These are phyloP conservation scores for Gnathochromis pfefferi DNA, from an alignment of 2,113 vertebrate species.

Conservation along the genomic window DNA sequence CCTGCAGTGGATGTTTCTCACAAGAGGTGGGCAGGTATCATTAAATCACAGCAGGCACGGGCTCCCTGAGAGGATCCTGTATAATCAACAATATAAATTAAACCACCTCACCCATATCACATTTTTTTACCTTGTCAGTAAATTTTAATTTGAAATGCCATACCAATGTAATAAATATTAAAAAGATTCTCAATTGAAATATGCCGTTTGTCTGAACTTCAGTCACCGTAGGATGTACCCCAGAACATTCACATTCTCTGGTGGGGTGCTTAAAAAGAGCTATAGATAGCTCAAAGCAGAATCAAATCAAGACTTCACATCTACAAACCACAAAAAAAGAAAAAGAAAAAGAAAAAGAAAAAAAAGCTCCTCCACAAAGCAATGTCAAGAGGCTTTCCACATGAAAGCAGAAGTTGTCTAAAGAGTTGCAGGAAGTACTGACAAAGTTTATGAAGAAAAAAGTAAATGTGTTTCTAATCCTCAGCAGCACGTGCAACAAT, in stretches of 20 bases:
- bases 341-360: neutral
- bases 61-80: neutral
- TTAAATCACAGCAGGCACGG: slow-evolving; percentile 10
- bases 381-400: slow-evolving; percentile 60
- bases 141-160: neutral
- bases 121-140: neutral
- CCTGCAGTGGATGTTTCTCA: slow-evolving; percentile 20
- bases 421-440: slow-evolving; percentile 51
- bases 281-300: slow-evolving; percentile 61
- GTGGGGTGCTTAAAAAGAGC: slow-evolving; percentile 38
- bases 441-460: slow-evolving; percentile 61
- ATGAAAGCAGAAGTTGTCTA: slow-evolving; percentile 66
- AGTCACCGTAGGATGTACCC: slow-evolving; percentile 16
- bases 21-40: slow-evolving; percentile 26
- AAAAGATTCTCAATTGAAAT: neutral
- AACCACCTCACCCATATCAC: neutral
- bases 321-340: slow-evolving; percentile 16
- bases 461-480: slow-evolving; percentile 67
- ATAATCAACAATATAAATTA: neutral
- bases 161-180: slow-evolving; percentile 2
- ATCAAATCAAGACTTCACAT: slow-evolving; percentile 57
- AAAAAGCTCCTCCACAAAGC: slow-evolving; percentile 45
- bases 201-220: slow-evolving; percentile 23
- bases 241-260: slow-evolving; percentile 20
- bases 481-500: slow-evolving; percentile 53